Percentiles rank a stretch among this genome's conserved stretches.
These are phyloP conservation scores for Oreochromis tanganicae DNA, from an alignment of 2,113 vertebrate species.

Conservation along the genomic window DNA sequence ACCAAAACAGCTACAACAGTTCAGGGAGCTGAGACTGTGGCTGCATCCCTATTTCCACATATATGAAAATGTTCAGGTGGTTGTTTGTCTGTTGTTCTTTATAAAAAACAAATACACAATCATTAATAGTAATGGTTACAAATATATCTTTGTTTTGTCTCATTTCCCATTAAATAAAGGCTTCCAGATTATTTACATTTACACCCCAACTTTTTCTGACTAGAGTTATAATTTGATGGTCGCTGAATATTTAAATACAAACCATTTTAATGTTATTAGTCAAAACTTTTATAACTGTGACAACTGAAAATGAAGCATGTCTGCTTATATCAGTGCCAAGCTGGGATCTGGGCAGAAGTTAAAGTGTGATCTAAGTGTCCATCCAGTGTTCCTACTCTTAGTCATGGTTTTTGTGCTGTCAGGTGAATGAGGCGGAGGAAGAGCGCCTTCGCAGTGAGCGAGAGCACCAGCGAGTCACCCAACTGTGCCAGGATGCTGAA, in stretches of 20 bases:
- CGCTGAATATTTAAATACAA: background rate
- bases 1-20: background rate
- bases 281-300: background rate
- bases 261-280: background rate
- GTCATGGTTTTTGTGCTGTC: background rate
- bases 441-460: constrained; percentile 83
- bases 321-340: background rate
- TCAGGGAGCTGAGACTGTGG: background rate
- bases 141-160: background rate
- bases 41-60: background rate
- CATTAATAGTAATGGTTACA: background rate
- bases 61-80: background rate
- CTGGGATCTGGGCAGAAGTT: background rate
- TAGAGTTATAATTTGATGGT: background rate
- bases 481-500: constrained; percentile 85
- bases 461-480: constrained; percentile 85
- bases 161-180: background rate
- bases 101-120: background rate
- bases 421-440: constrained; percentile 91
- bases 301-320: background rate
- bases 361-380: background rate
- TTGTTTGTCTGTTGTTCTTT: background rate
- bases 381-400: background rate
- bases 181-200: background rate
- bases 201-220: background rate